A percentile compares a stretch with the other conserved stretches of the same genome.
These are phyloP conservation scores for Anser brachyrhynchus DNA, from an alignment of 2,113 vertebrate species.

Conservation along the genomic window DNA sequence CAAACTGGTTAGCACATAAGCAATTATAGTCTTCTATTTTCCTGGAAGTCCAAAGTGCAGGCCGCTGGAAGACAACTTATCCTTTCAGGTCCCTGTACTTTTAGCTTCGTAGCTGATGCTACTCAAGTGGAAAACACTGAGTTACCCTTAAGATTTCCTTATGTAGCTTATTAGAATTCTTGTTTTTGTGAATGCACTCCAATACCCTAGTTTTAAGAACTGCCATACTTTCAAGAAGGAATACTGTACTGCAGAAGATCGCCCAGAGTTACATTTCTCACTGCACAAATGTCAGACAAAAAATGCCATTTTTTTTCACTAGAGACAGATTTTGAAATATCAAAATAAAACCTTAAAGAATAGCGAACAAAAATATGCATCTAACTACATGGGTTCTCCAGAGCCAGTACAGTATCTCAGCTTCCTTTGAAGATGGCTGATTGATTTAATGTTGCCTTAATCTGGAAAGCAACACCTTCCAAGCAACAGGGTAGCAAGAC, in stretches of 20 bases:
- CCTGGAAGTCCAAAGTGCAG: not conserved
- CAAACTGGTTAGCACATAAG: not conserved
- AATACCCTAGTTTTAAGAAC: not conserved
- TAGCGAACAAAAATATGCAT: not conserved
- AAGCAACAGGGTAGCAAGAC: not conserved
- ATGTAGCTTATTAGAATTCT: not conserved
- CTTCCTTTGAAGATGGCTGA: not conserved
- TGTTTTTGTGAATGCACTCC: not conserved
- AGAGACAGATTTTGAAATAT: not conserved
- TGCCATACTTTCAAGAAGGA: not conserved
- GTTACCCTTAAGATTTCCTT: not conserved
- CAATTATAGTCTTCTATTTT: not conserved
- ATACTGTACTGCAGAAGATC: not conserved
- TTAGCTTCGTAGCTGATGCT: not conserved
- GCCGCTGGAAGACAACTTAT: not conserved
- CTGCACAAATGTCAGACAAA: not conserved
- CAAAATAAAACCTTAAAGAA: not conserved
- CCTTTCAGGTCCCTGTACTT: not conserved
- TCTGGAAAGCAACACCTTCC: not conserved
- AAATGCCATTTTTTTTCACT: not conserved
- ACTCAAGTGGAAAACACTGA: not conserved
- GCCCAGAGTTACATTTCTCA: not conserved
- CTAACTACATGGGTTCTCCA: not conserved
- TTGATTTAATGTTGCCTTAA: not conserved
- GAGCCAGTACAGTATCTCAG: not conserved